These are phyloP conservation scores for Aurelia sp. DNA, from an alignment of 30 jellyfish, hydroid and myxozoan species.

Conservation along the genomic window DNA sequence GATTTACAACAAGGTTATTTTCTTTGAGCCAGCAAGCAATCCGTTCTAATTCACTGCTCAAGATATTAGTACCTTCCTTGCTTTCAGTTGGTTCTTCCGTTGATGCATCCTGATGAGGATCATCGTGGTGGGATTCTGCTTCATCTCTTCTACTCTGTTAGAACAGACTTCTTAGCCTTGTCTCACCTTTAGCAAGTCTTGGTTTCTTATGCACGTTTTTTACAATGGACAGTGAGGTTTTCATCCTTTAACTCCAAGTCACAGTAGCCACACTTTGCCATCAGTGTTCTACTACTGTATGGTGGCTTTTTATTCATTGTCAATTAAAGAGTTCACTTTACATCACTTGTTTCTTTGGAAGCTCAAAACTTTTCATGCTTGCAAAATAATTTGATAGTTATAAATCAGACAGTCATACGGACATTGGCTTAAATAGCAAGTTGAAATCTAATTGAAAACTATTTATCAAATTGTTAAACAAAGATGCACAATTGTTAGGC, in stretches of 20 bases:
- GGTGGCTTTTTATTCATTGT: not conserved
- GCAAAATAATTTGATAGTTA: not conserved
- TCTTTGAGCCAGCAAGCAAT: too few species aligned
- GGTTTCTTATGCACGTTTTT: constrained; percentile 1
- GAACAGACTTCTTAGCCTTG: not conserved
- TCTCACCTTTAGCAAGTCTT: constrained; percentile 1
- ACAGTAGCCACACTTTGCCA: constrained; percentile 4
- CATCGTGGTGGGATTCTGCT: not conserved
- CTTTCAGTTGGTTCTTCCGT: not conserved
- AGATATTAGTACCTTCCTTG: too few species aligned
- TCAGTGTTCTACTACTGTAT: constrained; percentile 5
- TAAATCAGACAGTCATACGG: not conserved
- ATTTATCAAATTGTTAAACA: too few species aligned
- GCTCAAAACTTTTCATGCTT: not conserved
- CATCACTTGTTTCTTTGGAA: not conserved
- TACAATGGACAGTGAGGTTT: not conserved
- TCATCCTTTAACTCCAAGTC: not conserved
- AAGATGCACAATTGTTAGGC: too few species aligned
- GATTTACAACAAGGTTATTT: too few species aligned
- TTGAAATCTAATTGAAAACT: too few species aligned
- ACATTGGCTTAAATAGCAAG: not conserved
- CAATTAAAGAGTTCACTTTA: not conserved
- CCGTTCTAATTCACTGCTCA: too few species aligned
- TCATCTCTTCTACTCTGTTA: not conserved
- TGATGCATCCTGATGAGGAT: not conserved